Base-by-base conservation (phyloP, 2,113 vertebrate genomes). In the Aldabrachelys gigantea region DNA sequence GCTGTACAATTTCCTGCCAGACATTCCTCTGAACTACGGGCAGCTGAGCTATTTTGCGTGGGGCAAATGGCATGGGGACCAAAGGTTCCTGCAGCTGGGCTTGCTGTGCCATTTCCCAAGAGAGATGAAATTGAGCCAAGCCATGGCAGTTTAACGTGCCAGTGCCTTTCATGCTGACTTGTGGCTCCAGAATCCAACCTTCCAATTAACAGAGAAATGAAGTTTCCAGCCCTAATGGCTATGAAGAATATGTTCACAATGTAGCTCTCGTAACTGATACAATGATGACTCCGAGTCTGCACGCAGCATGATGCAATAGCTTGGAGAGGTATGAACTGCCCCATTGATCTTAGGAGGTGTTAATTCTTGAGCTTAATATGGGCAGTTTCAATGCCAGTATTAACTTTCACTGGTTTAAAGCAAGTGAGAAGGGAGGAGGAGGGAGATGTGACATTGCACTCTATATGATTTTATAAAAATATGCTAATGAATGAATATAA, bases 361-460 rank as follows among this genome's bases (percentile, higher is more conserved):
- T 89, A 76, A 89, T 88, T 85, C 94, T 94, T 95, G 75, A 94
- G 76, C 84, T 72, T 92, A 76, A 89, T 62, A 78, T 22, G 59
- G 62, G 50, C 0, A 0, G n/a, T 14, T 49, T 16, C 21, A 89
- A 49, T 1, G 52, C 8, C 41, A 76, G 19, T 38, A 27, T 81
- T 85, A 59, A 29, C 84, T 85, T 82, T 53, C 69, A 38, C 31
- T 72, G 38, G 57, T 69, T 94, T n/a, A 65, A 10, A 54, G 80
- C 69, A 82, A 85, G 24, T 49, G 24, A 25, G 94, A 38, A 83
- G 84, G 50, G 87, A 91, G 83, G 54, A 75, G 4, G 65, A 76
- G 62, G 62, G 49, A 50, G 49, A 50, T 50, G 13, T 50, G 49
- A 50, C 12, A 13, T 14, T 50, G 49, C 49, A 50, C 12, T 50